Evolutionary conservation across 2,113 vertebrate species (phyloP), one percentile per base, ranked within the genome.

Genomic region (Alethe diademata): DNA sequence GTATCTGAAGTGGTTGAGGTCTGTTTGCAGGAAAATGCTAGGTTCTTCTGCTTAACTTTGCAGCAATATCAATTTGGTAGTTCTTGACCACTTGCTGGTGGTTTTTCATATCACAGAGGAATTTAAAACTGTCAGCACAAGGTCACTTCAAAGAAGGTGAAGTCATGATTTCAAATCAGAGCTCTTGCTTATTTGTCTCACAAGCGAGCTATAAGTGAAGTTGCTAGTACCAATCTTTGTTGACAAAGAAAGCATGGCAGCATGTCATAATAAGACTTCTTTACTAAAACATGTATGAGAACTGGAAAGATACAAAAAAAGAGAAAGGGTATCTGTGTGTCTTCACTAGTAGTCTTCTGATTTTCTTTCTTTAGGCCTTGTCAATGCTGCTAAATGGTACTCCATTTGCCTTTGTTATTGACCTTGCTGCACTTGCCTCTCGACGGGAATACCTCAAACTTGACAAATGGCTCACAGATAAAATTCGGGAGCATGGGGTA

Each of bases 401-500:
- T 98, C 99, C 99, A 60, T 99, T 99, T 99, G 99, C 99, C 98
- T 99, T 99, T 98, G 99, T 99, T 98, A 99, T 99, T 99, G 99
- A 99, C 97, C 99, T 99, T 97, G 99, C 99, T 99, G 99, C 99
- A 98, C 99, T 99, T 97, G 99, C 99, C 95, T 99, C 99, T 97
- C 99, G 99, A 97, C 99, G 99, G 97, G 99, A 99, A 99, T 99
- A 99, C 99, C 99, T 99, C 99, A 99, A 99, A 99, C 99, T 99
- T 98, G 99, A 99, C 98, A 99, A 99, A 98, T 99, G 99, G 99
- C 98, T 99, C 96, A 99, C 99, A 97, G 99, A 99, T 98, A 99
- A 99, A 98, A 99, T 99, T 96, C 98, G 99, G 98, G 99, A 99
- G 95, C 99, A 99, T 90, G 99, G 99, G 98, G 99, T 99, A 98